Percentiles rank a stretch among this genome's conserved stretches.
Evolutionary conservation across 2,113 vertebrate species (phyloP).

Genomic region (Sphyrna mokarran): DNA sequence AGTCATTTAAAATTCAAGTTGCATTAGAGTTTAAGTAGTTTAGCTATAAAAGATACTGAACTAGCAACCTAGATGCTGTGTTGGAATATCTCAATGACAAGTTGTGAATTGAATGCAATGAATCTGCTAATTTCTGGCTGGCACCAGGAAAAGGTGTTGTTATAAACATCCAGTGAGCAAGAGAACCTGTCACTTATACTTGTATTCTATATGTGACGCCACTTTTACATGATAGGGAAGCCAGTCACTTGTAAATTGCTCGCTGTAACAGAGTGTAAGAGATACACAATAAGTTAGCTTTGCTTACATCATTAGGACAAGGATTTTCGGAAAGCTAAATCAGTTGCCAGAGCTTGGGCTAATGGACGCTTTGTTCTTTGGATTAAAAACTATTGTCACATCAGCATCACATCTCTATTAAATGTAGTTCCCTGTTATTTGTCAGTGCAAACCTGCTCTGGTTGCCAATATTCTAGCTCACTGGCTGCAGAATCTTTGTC

Average conservation of each 20-base stretch:
- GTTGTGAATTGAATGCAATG: neutral
- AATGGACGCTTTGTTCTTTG: neutral
- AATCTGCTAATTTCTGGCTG: neutral
- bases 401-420: neutral
- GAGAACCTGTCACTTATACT: neutral
- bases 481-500: neutral
- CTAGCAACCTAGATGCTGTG: no score
- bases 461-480: neutral
- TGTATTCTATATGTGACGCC: neutral
- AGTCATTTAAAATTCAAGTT: neutral
- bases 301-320: neutral
- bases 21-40: neutral
- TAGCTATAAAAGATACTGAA: no score
- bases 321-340: neutral
- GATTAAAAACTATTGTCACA: neutral
- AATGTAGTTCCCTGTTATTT: neutral
- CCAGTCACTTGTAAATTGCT: neutral
- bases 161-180: neutral
- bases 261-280: neutral
- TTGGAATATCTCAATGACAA: neutral
- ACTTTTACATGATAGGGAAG: neutral
- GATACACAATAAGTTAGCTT: neutral
- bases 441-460: neutral
- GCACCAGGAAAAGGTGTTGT: neutral
- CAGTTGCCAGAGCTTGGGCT: neutral